phyloP scores from a whole-genome alignment of 1,140 invertebrate genomes.

The Drosophila lacertosa region DNA sequence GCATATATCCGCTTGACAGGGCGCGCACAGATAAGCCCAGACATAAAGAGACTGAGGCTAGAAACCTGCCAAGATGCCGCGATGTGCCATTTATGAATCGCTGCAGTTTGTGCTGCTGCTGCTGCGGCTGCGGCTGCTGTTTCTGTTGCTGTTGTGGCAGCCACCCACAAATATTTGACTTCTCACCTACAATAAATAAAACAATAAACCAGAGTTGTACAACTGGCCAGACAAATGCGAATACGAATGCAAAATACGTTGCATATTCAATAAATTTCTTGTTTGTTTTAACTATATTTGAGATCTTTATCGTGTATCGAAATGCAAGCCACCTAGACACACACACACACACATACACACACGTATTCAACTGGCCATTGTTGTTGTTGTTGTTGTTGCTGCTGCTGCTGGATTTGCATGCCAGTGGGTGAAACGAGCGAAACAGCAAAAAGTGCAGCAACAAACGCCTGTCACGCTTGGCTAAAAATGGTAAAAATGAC shows the following conservation, averaged over 20 bases:
- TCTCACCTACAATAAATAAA: constrained; percentile 81
- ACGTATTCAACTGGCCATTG: constrained; percentile 41
- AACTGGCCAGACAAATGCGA: constrained; percentile 65
- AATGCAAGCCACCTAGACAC: constrained; percentile 56
- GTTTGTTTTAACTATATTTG: constrained; percentile 82
- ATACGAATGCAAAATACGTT: constrained; percentile 73
- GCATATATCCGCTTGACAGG: constrained; percentile 68
- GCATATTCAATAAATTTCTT: constrained; percentile 82
- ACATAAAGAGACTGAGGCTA: constrained; percentile 52
- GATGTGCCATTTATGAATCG: constrained; percentile 77
- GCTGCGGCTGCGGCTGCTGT: constrained; percentile 25
- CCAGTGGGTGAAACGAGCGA: constrained; percentile 70
- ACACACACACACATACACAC: constrained; percentile 40
- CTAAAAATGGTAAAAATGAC: constrained; percentile 82
- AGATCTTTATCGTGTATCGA: constrained; percentile 77
- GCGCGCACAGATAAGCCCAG: constrained; percentile 39
- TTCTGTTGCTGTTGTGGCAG: constrained; percentile 28
- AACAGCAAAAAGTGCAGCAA: constrained; percentile 48
- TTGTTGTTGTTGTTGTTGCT: constrained; percentile 39
- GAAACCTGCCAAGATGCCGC: constrained; percentile 67
- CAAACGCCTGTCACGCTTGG: constrained; percentile 79
- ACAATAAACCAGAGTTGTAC: constrained; percentile 72
- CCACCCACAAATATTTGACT: constrained; percentile 81
- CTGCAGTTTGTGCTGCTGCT: constrained; percentile 22
- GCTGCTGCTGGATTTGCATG: constrained; percentile 71